These are phyloP conservation scores for Rhingia campestris DNA, from an alignment of 2,888 invertebrate genomes.

Conservation along the genomic window DNA sequence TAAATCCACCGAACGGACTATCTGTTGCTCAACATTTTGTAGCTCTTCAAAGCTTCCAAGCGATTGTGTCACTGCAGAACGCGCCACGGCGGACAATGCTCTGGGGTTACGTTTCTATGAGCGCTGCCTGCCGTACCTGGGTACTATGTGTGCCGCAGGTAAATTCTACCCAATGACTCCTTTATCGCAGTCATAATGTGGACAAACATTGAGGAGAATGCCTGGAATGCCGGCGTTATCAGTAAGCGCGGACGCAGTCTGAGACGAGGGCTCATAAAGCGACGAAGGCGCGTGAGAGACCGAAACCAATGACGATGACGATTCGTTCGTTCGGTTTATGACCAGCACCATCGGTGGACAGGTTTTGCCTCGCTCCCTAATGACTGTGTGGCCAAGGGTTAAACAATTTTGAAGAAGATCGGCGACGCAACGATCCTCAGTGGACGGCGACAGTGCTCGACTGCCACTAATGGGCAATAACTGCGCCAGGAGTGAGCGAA, in stretches of 20 bases:
- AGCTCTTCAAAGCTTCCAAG: conserved; percentile 44
- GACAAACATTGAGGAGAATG: conserved; percentile 66
- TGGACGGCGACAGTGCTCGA: not conserved
- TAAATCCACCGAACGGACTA: not conserved
- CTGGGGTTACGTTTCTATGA: not conserved
- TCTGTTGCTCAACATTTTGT: conserved; percentile 17
- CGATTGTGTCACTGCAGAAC: conserved; percentile 28
- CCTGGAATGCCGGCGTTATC: conserved; percentile 65
- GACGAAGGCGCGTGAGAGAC: conserved; percentile 19
- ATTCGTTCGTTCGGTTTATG: conserved; percentile 62
- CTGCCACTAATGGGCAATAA: conserved; percentile 41
- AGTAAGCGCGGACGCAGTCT: conserved; percentile 33
- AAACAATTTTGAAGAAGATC: conserved; percentile 17
- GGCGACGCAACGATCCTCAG: conserved; percentile 13
- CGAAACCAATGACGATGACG: conserved; percentile 41
- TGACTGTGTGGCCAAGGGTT: conserved; percentile 65
- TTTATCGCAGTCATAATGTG: conserved; percentile 71
- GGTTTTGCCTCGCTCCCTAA: conserved; percentile 60
- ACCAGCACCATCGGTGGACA: conserved; percentile 30
- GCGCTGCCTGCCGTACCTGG: conserved; percentile 8
- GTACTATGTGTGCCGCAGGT: conserved; percentile 34
- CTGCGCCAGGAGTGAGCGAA: conserved; percentile 52
- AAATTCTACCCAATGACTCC: conserved; percentile 59
- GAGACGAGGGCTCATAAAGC: conserved; percentile 54
- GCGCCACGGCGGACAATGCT: conserved; percentile 25